phyloP scores from a whole-genome alignment of 2,888 invertebrate genomes.

The Cinara cedri region DNA sequence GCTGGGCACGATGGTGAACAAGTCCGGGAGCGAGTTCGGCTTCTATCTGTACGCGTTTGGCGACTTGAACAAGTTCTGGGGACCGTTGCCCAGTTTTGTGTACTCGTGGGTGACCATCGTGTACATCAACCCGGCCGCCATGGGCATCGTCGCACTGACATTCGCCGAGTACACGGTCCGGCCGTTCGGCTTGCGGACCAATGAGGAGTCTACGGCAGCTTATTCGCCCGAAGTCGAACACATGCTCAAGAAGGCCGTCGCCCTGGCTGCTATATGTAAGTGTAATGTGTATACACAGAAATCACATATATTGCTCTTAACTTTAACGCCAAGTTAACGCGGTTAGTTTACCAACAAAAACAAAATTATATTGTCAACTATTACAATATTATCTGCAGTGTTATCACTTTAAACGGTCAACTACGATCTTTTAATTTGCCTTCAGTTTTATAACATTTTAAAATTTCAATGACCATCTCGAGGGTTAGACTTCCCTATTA shows the following conservation, averaged over 20 bases:
- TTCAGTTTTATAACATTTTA: too few species aligned
- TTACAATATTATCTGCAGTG: too few species aligned
- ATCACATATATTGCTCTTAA: too few species aligned
- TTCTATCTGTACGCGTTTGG: constrained; percentile 78
- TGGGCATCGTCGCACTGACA: constrained; percentile 77
- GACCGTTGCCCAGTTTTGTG: constrained; percentile 76
- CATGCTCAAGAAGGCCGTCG: constrained; percentile 69
- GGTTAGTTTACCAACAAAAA: too few species aligned
- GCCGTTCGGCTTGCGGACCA: constrained; percentile 63
- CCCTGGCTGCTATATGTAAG: too few species aligned
- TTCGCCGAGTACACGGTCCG: constrained; percentile 78
- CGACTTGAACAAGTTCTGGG: constrained; percentile 73
- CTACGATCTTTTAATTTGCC: too few species aligned
- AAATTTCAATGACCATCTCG: too few species aligned
- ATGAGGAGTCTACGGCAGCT: too few species aligned
- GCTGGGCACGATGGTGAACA: constrained; percentile 77
- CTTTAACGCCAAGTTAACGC: not conserved
- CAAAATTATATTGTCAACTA: too few species aligned
- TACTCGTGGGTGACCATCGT: constrained; percentile 80
- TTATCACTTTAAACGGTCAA: too few species aligned
- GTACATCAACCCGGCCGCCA: constrained; percentile 77
- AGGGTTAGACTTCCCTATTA: too few species aligned
- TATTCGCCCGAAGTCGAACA: constrained; percentile 61
- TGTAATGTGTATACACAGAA: too few species aligned
- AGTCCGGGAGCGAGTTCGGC: constrained; percentile 82